Evolutionary conservation across 64 coral and sea anemone genomes (phyloP).

Genomic region (Dendronephthya gigantea): DNA sequence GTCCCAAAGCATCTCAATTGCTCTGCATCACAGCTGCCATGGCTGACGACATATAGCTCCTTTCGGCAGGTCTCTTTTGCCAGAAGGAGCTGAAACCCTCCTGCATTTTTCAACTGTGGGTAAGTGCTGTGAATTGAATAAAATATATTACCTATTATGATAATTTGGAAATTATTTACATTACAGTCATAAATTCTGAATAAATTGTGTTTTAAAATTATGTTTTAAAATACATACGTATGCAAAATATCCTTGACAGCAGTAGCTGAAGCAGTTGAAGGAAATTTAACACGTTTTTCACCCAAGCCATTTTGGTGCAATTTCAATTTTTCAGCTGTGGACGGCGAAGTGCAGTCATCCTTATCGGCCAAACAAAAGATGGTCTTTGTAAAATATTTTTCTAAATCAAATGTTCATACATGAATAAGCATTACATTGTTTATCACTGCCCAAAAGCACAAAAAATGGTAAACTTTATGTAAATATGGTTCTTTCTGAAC

Average conservation of each 20-base stretch:
- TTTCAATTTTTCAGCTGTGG: not conserved
- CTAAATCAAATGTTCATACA: not conserved
- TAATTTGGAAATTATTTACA: not conserved
- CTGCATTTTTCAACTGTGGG: conserved; percentile 22
- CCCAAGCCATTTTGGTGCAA: not conserved
- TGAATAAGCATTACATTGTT: not conserved
- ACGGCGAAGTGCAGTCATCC: not conserved
- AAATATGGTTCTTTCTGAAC: not conserved
- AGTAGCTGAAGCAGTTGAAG: not conserved
- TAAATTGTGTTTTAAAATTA: not conserved
- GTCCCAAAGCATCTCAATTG: conserved; percentile 34
- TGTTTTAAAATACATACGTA: not conserved
- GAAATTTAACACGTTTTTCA: not conserved
- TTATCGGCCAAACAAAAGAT: not conserved
- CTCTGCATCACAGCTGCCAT: conserved; percentile 22
- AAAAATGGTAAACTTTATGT: not conserved
- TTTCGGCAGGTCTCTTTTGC: conserved; percentile 22
- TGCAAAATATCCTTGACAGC: not conserved
- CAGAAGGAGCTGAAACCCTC: conserved; percentile 37
- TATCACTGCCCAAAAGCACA: not conserved
- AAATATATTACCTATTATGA: not conserved
- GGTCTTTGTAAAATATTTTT: not conserved
- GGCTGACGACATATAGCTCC: conserved; percentile 17
- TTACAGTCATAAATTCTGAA: not conserved
- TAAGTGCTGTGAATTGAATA: conserved; percentile 2